Percentiles rank a stretch among this genome's conserved stretches.
Conservation (phyloP, 2,797 vertebrate species). For the Gymnothorax reevesii region DNA sequence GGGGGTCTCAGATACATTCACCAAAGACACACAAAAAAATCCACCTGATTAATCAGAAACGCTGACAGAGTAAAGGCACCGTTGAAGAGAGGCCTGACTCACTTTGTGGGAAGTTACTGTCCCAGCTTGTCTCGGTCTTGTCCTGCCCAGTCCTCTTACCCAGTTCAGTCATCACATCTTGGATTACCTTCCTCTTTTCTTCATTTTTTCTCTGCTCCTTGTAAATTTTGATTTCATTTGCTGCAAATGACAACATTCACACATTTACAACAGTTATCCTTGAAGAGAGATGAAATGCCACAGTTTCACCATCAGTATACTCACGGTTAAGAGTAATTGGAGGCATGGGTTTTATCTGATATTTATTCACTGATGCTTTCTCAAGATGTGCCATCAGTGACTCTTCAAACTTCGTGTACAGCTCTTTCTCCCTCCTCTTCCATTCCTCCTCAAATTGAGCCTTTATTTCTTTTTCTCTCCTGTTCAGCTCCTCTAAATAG, state of each 20-base stretch:
- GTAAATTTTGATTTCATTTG: not conserved
- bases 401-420: not conserved
- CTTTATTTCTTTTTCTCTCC: not conserved
- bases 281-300: not conserved
- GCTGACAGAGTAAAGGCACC: too few species aligned
- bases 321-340: not conserved
- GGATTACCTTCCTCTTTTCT: not conserved
- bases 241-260: not conserved
- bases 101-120: not conserved
- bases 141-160: too few species aligned
- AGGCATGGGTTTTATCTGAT: not conserved
- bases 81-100: not conserved
- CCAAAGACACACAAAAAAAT: too few species aligned
- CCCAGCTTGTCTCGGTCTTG: not conserved
- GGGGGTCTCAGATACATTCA: too few species aligned
- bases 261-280: not conserved
- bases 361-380: not conserved
- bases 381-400: not conserved
- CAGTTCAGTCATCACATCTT: not conserved
- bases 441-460: not conserved
- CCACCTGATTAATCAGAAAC: not conserved
- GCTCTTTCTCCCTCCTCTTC: not conserved
- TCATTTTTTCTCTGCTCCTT: not conserved
- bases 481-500: not conserved
- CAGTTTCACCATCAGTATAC: too few species aligned